Base-by-base conservation (phyloP, 1,140 invertebrate genomes). In the Drosophila obscura region DNA sequence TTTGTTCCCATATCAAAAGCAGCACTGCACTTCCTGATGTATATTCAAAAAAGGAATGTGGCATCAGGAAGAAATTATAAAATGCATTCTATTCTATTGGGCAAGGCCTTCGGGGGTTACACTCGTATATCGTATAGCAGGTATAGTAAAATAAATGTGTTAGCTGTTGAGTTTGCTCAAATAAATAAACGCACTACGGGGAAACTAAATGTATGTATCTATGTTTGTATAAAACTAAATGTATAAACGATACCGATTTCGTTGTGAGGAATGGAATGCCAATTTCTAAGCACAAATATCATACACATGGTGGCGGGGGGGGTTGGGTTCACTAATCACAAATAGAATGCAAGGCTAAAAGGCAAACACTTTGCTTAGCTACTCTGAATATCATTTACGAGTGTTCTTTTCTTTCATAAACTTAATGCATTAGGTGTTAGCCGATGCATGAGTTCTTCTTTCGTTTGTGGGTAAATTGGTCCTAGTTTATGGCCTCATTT, bases 401-500 rank as follows among this genome's bases (percentile, higher is more conserved):
- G 55, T 59, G 49, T 8, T 31, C 31, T 9, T 26, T 62, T 13
- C 26, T 28, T 24, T 61, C 43, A 48, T 24, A 55, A 58, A 77
- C 62, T 74, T 75, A 87, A 87, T 74, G 82, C 68, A 45, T 58
- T 44, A 58, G 49, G 45, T 52, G 24, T 4, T 48, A 15, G 13
- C 19, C 19, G 6, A 39, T 39, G 13, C 35, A 13, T 4, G 35
- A 39, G 11, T 5, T 39, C 26, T 35, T 11, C 24, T 16, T 26
- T n/a, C 24, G 2, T 13, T 19, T 19, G 16, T 9, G 5, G 64
- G 48, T 51, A 19, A 8, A 22, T 9, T 19, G 6, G 26, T 63
- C 48, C 50, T 88, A 89, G 46, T 89, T 74, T 5, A 87, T 52
- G 41, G 63, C 43, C 43, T 88, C 85, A 51, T 84, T 91, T 7